Conservation (phyloP, 2,888 invertebrate species). For the Autographa gamma region DNA sequence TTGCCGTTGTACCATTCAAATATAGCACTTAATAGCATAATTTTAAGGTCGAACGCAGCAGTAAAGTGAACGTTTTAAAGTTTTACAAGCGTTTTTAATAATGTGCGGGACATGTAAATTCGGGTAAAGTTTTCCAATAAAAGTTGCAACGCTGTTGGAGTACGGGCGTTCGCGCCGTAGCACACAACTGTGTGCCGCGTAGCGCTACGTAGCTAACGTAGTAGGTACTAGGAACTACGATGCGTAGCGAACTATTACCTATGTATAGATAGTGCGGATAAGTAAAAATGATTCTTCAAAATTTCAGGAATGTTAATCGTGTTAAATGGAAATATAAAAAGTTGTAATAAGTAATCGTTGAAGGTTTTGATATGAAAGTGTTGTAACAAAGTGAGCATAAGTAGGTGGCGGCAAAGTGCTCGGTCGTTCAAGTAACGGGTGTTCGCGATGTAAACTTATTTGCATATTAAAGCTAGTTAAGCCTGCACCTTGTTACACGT, state of each 20-base stretch:
- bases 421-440: constrained; percentile 23
- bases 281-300: too few species aligned
- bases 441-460: constrained; percentile 38
- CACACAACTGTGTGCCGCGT: constrained; percentile 43
- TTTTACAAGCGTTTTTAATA: constrained; percentile 84
- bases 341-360: not conserved
- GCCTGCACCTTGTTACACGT: constrained; percentile 12
- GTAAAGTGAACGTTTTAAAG: constrained; percentile 46
- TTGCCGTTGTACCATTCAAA: constrained; percentile 41
- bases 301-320: too few species aligned
- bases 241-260: constrained; percentile 16
- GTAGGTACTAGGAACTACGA: constrained; percentile 19
- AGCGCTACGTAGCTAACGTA: constrained; percentile 39
- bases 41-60: constrained; percentile 51
- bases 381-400: constrained; percentile 5
- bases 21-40: constrained; percentile 45
- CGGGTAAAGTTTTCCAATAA: constrained; percentile 86
- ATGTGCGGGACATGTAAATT: constrained; percentile 85
- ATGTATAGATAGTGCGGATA: too few species aligned
- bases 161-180: constrained; percentile 62
- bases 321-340: too few species aligned
- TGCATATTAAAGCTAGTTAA: constrained; percentile 35
- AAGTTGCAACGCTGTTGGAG: constrained; percentile 79
- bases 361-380: constrained; percentile 13
- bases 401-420: constrained; percentile 21